A percentile compares a stretch with the other conserved stretches of the same genome.
phyloP scores from a whole-genome alignment of 2,797 vertebrate species.

The Meriones psammophilus region DNA sequence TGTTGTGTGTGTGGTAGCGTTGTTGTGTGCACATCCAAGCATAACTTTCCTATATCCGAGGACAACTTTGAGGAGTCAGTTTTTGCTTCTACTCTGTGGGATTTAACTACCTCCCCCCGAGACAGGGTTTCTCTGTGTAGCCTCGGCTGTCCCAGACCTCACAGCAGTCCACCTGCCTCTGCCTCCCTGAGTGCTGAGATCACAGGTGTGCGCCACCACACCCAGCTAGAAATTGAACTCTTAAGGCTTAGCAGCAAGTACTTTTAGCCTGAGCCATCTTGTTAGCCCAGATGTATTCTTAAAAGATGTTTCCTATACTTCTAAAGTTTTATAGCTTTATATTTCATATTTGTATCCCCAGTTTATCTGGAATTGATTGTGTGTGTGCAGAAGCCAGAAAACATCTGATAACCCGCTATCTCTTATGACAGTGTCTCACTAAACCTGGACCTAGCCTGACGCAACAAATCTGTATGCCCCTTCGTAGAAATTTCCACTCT shows the following conservation, averaged over 20 bases:
- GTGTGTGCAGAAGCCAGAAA: neutral
- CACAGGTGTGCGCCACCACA: no score
- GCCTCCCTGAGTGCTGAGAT: no score
- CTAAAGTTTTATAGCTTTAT: neutral
- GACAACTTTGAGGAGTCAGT: neutral
- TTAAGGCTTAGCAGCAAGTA: neutral
- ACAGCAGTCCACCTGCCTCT: no score
- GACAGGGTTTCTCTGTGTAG: no score
- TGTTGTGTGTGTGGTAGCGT: neutral
- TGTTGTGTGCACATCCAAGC: neutral
- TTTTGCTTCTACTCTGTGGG: neutral
- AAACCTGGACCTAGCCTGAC: neutral
- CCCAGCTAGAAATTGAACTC: no score
- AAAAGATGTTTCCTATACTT: neutral
- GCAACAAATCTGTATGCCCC: neutral
- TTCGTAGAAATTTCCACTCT: constrained; percentile 20
- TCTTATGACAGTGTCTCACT: neutral
- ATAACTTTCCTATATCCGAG: no score
- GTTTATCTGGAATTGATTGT: neutral
- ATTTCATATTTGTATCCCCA: neutral
- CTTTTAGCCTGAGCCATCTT: neutral
- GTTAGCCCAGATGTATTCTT: neutral
- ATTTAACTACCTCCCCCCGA: no score
- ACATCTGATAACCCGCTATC: neutral
- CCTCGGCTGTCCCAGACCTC: no score